Evolutionary conservation across 2,888 invertebrate species (phyloP).

Genomic region (Trichacis sp.): DNA sequence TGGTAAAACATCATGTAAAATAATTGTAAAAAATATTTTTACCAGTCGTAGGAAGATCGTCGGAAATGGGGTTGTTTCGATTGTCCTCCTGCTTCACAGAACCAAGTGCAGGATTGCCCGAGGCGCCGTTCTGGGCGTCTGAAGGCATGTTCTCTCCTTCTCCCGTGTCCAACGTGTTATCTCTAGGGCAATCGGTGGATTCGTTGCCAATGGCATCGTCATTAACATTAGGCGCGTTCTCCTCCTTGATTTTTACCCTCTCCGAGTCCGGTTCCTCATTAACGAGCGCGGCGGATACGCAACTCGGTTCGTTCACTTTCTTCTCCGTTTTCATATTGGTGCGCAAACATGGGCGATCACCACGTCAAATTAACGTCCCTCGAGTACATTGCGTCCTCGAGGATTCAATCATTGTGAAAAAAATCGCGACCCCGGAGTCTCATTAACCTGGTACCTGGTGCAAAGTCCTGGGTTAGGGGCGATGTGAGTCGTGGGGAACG

Average conservation of each 20-base stretch:
- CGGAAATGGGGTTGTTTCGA: constrained; percentile 55
- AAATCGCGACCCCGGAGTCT: too few species aligned
- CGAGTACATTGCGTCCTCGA: constrained; percentile 1
- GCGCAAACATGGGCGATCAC: constrained; percentile 18
- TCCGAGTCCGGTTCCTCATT: constrained; percentile 66
- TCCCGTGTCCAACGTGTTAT: constrained; percentile 55
- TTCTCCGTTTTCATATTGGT: constrained; percentile 67
- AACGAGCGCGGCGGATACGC: constrained; percentile 61
- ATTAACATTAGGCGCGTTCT: constrained; percentile 53
- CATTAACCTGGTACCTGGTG: background rate
- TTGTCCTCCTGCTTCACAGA: constrained; percentile 63
- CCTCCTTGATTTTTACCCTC: constrained; percentile 65
- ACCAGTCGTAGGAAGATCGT: constrained; percentile 52
- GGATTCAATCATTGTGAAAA: too few species aligned
- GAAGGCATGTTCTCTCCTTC: constrained; percentile 57
- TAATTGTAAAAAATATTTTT: too few species aligned
- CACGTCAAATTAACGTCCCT: constrained; percentile 6
- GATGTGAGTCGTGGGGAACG: background rate
- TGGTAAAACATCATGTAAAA: too few species aligned
- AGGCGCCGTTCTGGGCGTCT: constrained; percentile 57
- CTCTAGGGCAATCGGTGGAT: constrained; percentile 58
- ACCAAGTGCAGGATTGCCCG: constrained; percentile 53
- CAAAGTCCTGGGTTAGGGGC: background rate
- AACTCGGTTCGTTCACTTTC: constrained; percentile 64
- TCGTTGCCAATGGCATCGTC: constrained; percentile 63